Conservation (phyloP, 2,797 vertebrate genomes). For the Crenuchus spilurus region DNA sequence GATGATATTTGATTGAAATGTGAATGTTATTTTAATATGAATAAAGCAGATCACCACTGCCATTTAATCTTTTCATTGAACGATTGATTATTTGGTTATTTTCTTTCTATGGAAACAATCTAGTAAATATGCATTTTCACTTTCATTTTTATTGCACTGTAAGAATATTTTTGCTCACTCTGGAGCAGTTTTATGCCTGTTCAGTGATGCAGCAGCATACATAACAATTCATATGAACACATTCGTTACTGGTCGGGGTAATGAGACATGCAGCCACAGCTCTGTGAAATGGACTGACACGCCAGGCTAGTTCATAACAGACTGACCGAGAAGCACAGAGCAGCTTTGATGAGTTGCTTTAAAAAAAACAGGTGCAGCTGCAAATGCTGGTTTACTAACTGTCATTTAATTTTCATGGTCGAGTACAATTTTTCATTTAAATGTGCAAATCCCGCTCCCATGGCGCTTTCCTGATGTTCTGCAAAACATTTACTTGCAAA, state of each 20-base stretch:
- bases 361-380: not conserved
- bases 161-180: not conserved
- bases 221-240: not conserved
- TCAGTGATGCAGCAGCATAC: not conserved
- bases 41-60: too few relatives aligned
- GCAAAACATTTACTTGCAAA: not conserved
- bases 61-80: too few relatives aligned
- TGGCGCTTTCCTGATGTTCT: not conserved
- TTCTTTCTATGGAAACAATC: too few relatives aligned
- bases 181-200: not conserved
- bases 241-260: not conserved
- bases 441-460: not conserved
- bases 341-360: not conserved
- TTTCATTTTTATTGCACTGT: not conserved
- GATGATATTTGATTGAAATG: too few relatives aligned
- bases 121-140: too few relatives aligned
- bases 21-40: too few relatives aligned
- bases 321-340: not conserved
- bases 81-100: too few relatives aligned
- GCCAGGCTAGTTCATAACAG: not conserved
- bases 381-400: not conserved
- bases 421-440: not conserved
- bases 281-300: constrained; percentile 4
- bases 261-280: not conserved
- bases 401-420: not conserved